Percentiles rank a stretch among this genome's conserved stretches.
These are phyloP conservation scores for Gobionotothen gibberifrons DNA, from an alignment of 2,797 vertebrate species.

Conservation along the genomic window DNA sequence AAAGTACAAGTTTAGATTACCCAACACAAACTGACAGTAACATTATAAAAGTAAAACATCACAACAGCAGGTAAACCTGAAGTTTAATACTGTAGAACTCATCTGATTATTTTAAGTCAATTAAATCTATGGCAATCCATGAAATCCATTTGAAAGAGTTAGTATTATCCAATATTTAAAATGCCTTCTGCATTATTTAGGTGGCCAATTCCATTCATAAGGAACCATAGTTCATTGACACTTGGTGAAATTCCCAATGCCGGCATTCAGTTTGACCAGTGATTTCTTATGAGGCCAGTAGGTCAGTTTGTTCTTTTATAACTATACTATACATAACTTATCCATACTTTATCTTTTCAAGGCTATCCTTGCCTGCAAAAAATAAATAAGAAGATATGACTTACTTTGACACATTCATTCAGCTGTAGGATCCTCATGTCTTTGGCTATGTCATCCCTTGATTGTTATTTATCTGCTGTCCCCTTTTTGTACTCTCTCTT, in stretches of 20 bases:
- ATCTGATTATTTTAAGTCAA: not conserved
- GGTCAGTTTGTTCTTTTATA: constrained; percentile 3
- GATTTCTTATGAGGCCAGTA: not conserved
- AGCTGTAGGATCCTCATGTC: constrained; percentile 67
- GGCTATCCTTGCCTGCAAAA: not conserved
- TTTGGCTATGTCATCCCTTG: constrained; percentile 72
- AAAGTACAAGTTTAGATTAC: not conserved
- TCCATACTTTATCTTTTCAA: constrained; percentile 3
- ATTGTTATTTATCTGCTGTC: not conserved
- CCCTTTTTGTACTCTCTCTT: constrained; percentile 19
- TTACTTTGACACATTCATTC: constrained; percentile 74
- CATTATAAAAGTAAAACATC: not conserved
- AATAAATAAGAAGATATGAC: constrained; percentile 20
- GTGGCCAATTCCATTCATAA: constrained; percentile 24
- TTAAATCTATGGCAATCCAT: not conserved
- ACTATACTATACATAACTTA: not conserved
- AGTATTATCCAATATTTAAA: not conserved
- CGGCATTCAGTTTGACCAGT: not conserved
- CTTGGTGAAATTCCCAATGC: constrained; percentile 12
- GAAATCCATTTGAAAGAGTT: not conserved
- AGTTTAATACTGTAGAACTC: not conserved
- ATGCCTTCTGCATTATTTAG: constrained; percentile 15
- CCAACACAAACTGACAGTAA: not conserved
- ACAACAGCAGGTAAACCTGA: not conserved
- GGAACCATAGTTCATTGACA: constrained; percentile 32